Conservation (phyloP, 2,888 invertebrate species). For the Lacanobia wlatinum region DNA sequence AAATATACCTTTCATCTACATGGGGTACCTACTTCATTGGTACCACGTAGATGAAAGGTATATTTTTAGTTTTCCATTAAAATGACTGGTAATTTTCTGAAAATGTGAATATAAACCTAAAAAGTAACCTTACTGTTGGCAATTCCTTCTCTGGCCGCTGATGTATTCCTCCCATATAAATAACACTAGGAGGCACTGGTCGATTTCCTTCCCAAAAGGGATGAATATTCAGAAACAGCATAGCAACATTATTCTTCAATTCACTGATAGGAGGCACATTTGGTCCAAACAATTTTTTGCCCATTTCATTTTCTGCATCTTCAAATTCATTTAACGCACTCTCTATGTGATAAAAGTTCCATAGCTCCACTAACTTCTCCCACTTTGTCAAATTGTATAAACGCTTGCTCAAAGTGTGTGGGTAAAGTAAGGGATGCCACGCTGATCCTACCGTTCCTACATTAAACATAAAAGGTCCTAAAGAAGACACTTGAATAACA, state of each 20-base stretch:
- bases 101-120: no score
- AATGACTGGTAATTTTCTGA: no score
- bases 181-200: constrained; percentile 79
- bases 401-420: constrained; percentile 56
- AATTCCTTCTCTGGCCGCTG: constrained; percentile 27
- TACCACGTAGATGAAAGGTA: no score
- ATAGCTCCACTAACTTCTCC: constrained; percentile 71
- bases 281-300: constrained; percentile 66
- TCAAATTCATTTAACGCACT: constrained; percentile 29
- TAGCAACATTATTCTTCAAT: constrained; percentile 71
- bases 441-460: constrained; percentile 65
- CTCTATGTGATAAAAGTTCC: constrained; percentile 40
- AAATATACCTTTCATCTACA: no score
- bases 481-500: constrained; percentile 68
- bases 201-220: constrained; percentile 76
- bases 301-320: constrained; percentile 56
- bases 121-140: constrained; percentile 27
- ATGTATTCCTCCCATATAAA: constrained; percentile 79
- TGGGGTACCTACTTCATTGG: no score
- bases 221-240: constrained; percentile 83
- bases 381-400: constrained; percentile 66
- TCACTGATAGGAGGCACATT: constrained; percentile 62
- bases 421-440: constrained; percentile 70
- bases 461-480: constrained; percentile 54
- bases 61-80: no score